Percentiles rank a stretch among this genome's conserved stretches.
phyloP scores from a whole-genome alignment of 2,113 vertebrate species.

The Periophthalmus modestus region DNA sequence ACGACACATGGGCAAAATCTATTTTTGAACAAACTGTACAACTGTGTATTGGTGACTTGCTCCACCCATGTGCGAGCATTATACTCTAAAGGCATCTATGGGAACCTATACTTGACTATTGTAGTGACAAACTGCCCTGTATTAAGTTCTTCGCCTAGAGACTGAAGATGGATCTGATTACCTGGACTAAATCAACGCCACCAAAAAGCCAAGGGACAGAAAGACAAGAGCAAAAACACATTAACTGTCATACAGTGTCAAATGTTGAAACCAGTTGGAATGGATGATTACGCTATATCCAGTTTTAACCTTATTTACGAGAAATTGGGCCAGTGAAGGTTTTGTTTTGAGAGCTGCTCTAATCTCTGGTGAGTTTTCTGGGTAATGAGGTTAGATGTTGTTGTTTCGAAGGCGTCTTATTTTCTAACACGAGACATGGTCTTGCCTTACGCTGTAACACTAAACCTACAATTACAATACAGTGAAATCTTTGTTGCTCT shows the following conservation, averaged over 20 bases:
- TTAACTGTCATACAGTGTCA: background rate
- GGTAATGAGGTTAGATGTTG: slow-evolving; percentile 25
- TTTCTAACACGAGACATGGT: slow-evolving; percentile 30
- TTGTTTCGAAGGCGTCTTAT: slow-evolving; percentile 27
- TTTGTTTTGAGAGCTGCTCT: slow-evolving; percentile 34
- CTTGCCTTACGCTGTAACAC: slow-evolving; percentile 40
- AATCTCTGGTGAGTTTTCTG: slow-evolving; percentile 33
- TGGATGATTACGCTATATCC: background rate
- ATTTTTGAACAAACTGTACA: slow-evolving; percentile 18
- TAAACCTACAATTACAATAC: slow-evolving; percentile 52
- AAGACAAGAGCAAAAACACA: slow-evolving; percentile 4
- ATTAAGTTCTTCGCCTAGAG: slow-evolving; percentile 49
- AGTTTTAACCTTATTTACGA: slow-evolving; percentile 21
- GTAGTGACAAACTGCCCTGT: slow-evolving; percentile 35
- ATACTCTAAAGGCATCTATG: slow-evolving; percentile 27
- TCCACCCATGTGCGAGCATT: slow-evolving; percentile 27
- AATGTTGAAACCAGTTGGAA: background rate
- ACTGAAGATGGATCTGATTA: slow-evolving; percentile 53
- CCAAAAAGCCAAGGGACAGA: slow-evolving; percentile 5
- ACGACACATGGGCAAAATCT: background rate
- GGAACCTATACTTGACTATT: slow-evolving; percentile 36
- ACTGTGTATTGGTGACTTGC: slow-evolving; percentile 23
- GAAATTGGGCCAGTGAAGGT: slow-evolving; percentile 44
- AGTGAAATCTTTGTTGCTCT: slow-evolving; percentile 41
- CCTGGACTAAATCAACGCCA: slow-evolving; percentile 37